Percentiles rank a stretch among this genome's conserved stretches.
Evolutionary conservation across 2,797 vertebrate species (phyloP).

Genomic region (Benthosema pterotum): DNA sequence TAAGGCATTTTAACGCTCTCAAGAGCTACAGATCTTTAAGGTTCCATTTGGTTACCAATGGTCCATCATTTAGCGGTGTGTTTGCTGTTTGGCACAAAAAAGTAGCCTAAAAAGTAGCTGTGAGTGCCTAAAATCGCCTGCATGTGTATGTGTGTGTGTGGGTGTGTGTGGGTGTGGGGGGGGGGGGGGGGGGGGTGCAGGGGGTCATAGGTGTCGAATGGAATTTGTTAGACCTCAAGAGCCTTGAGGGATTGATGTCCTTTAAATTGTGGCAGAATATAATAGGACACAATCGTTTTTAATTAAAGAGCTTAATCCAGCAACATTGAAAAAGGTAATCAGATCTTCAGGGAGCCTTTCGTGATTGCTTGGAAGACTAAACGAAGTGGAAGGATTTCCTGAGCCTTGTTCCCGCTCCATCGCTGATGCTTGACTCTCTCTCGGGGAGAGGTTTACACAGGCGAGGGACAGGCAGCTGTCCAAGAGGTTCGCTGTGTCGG

Average conservation of each 20-base stretch:
- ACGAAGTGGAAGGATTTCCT: conserved; percentile 67
- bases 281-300: conserved; percentile 76
- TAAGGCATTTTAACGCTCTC: too few relatives aligned
- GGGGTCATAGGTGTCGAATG: conserved; percentile 20
- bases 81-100: too few relatives aligned
- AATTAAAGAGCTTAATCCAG: conserved; percentile 82
- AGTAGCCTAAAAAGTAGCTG: too few relatives aligned
- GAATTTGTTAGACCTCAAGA: conserved; percentile 58
- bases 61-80: too few relatives aligned
- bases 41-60: too few relatives aligned
- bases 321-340: conserved; percentile 71
- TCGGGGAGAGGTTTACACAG: conserved; percentile 28
- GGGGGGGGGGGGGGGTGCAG: not conserved
- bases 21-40: too few relatives aligned
- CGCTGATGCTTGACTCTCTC: conserved; percentile 41
- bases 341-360: conserved; percentile 67
- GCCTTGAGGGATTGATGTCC: conserved; percentile 73
- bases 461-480: conserved; percentile 27
- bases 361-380: conserved; percentile 71
- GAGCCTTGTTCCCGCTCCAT: conserved; percentile 37
- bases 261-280: conserved; percentile 71
- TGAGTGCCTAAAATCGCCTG: too few relatives aligned
- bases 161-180: not conserved
- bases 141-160: too few relatives aligned
- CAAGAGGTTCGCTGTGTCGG: conserved; percentile 36